phyloP scores from a whole-genome alignment of 1,140 invertebrate species.

The Drosophila nikananu region DNA sequence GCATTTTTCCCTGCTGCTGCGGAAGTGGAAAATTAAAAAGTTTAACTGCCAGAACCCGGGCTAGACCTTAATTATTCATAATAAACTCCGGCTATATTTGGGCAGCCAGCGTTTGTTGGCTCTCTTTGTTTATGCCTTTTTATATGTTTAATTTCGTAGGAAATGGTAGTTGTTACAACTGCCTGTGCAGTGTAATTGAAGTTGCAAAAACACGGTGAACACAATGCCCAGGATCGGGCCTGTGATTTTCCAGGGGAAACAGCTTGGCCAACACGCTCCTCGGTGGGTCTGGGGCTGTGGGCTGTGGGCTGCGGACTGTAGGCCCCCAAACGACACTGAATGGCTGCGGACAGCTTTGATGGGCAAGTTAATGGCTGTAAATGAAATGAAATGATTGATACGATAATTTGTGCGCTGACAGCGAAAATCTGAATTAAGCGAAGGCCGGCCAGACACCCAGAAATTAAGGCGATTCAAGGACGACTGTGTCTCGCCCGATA shows the following conservation, averaged over 20 bases:
- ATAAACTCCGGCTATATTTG: conserved; percentile 25
- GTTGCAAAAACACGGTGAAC: conserved; percentile 8
- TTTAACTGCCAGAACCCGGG: conserved; percentile 15
- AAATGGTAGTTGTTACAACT: conserved; percentile 19
- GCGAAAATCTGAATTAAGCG: conserved; percentile 20
- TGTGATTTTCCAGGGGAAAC: conserved; percentile 7
- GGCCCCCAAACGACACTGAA: no score
- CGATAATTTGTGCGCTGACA: conserved; percentile 35
- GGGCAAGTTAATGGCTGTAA: conserved; percentile 33
- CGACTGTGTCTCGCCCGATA: conserved; percentile 9
- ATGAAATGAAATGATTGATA: conserved; percentile 39
- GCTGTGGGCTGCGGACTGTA: no score
- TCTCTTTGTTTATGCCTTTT: neutral
- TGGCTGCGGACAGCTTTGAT: conserved; percentile 24
- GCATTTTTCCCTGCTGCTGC: conserved; percentile 8
- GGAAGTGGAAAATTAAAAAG: conserved; percentile 38
- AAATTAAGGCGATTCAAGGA: conserved; percentile 18
- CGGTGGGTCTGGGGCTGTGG: neutral
- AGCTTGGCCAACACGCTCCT: conserved; percentile 28
- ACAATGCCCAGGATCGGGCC: neutral
- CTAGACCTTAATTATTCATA: conserved; percentile 40
- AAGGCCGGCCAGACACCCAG: conserved; percentile 2
- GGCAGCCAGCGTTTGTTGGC: neutral
- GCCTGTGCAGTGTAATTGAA: conserved; percentile 36
- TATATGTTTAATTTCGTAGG: neutral